These are phyloP conservation scores for Pseudolaguvia tuberculata DNA, from an alignment of 2,113 vertebrate species.

Conservation along the genomic window DNA sequence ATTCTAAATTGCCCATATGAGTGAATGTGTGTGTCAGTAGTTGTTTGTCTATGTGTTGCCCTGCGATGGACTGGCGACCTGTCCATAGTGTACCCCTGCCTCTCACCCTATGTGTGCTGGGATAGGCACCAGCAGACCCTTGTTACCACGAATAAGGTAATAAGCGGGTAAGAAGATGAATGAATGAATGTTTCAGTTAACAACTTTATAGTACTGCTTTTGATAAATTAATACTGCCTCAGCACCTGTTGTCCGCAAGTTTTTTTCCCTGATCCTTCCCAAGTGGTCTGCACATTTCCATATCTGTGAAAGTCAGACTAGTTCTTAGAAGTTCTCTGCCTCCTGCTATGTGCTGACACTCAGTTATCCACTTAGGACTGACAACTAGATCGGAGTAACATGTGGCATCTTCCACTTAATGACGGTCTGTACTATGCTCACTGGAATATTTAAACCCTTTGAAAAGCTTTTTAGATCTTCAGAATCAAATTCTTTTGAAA, in stretches of 20 bases:
- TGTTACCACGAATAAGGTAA: too few species aligned
- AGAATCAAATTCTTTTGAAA: conserved; percentile 2
- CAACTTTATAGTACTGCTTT: neutral
- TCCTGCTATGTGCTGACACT: conserved; percentile 15
- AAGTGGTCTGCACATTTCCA: conserved; percentile 4
- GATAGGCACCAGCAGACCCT: too few species aligned
- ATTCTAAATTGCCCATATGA: too few species aligned
- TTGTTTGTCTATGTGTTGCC: too few species aligned
- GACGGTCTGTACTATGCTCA: neutral
- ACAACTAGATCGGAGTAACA: neutral
- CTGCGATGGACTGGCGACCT: too few species aligned
- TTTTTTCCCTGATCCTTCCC: conserved; percentile 7
- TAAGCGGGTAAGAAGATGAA: too few species aligned
- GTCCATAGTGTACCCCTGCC: too few species aligned
- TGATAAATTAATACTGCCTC: conserved; percentile 14
- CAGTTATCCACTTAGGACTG: conserved; percentile 11
- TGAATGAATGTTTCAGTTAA: neutral
- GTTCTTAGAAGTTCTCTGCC: neutral
- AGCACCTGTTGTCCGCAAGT: conserved; percentile 19
- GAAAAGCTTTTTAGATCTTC: neutral
- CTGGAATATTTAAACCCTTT: conserved; percentile 8
- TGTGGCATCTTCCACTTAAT: conserved; percentile 13
- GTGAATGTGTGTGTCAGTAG: too few species aligned
- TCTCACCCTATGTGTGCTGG: too few species aligned
- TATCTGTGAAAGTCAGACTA: conserved; percentile 8